Evolutionary conservation across 2,113 vertebrate species (phyloP), one percentile per base, ranked within the genome.

Genomic region (Elanus axillaris): DNA sequence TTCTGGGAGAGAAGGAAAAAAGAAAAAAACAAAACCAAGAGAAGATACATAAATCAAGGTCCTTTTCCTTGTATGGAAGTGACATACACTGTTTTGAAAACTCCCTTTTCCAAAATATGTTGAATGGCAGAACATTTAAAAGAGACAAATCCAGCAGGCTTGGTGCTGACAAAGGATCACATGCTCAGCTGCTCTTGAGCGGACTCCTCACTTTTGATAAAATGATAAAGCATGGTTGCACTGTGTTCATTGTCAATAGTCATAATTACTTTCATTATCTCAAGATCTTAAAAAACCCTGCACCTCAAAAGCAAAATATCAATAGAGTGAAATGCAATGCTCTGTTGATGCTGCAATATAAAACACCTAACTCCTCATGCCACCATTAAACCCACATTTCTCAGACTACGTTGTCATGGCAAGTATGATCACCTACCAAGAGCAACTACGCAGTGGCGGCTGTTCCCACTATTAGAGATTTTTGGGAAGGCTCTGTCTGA

Each of bases 21-120:
- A 63, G 18, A 23, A 40, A 68, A 68, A 60, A 68, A 55, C 11
- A 68, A 81, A 76, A 19, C 38, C 12, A 55, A 53, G 4, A 20
- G 18, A 55, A 36, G 12, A 42, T 10, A 32, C 3, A 19, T 42
- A 80, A 48, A 84, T 55, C 63, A 80, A 12, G 9, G 40, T 32
- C 18, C 21, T 56, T 86, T 27, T 16, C 27, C 64, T 42, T 20
- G 1, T 13, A 45, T 16, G 1, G 2, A 36, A 21, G 13, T 27
- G 31, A 59, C 27, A 60, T 8, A 23, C 1, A 7, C 9, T 48
- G 26, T 27, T 80, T 84, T 59, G 72, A 84, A 90, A 87, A 77
- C 4, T 43, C 15, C 16, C 4, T 29, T 64, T 71, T 29, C 11
- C 55, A 56, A 77, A 63, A 32, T 22, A 32, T 0, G 0, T 3